These are phyloP conservation scores for Synodontis membranacea DNA, from an alignment of 2,113 vertebrate genomes.

Conservation along the genomic window DNA sequence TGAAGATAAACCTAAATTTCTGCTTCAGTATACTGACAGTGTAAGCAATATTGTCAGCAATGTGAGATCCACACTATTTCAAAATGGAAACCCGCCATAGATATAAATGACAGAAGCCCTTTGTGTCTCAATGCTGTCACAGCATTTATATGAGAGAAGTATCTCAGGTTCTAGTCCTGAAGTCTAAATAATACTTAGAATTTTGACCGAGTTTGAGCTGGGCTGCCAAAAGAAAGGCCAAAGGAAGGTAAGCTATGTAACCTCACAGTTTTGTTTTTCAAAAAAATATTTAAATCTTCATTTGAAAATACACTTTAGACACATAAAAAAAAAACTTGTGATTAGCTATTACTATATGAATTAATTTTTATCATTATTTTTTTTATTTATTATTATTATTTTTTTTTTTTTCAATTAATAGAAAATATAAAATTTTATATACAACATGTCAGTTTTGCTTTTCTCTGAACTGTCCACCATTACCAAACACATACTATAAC, in stretches of 20 bases:
- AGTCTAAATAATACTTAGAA: background rate
- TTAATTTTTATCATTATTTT: background rate
- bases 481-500: slow-evolving; percentile 2
- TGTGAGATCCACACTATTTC: background rate
- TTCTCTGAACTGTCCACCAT: background rate
- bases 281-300: background rate
- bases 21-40: background rate
- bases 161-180: background rate
- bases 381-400: background rate
- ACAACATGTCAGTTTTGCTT: slow-evolving; percentile 3
- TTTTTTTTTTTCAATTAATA: background rate
- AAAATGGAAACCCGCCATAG: background rate
- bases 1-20: background rate
- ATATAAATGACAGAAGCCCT: background rate
- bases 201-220: background rate
- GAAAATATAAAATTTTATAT: too few relatives aligned
- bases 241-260: background rate
- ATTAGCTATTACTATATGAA: background rate
- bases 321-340: background rate
- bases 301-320: background rate
- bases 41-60: background rate
- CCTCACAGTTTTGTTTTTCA: background rate
- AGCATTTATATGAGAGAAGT: background rate
- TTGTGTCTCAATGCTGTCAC: background rate
- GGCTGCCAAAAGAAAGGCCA: background rate